Evolutionary conservation across 1,140 invertebrate genomes (phyloP).

Genomic region (Listronotus bonariensis): DNA sequence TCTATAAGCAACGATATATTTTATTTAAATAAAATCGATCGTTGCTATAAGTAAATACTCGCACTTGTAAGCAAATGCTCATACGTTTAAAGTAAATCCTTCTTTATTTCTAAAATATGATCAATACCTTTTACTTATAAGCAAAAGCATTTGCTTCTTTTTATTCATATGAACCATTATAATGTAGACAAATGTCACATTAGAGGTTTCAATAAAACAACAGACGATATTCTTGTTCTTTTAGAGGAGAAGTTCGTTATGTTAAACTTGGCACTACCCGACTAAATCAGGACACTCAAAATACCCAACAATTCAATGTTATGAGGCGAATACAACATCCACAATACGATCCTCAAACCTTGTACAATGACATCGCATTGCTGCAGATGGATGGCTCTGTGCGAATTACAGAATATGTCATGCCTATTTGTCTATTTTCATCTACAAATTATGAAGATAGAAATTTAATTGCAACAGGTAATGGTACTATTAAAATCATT

Average conservation of each 20-base stretch:
- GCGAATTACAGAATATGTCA: constrained; percentile 55
- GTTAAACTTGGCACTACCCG: constrained; percentile 29
- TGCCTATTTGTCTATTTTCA: constrained; percentile 65
- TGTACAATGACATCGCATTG: constrained; percentile 69
- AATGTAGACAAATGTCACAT: no score
- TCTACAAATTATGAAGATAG: constrained; percentile 27
- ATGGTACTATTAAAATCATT: neutral
- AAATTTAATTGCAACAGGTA: constrained; percentile 40
- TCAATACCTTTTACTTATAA: no score
- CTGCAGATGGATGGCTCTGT: constrained; percentile 58
- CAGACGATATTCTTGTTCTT: no score
- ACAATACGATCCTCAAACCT: constrained; percentile 58
- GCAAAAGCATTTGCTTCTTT: no score
- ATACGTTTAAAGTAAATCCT: no score
- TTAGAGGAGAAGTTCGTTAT: constrained; percentile 32
- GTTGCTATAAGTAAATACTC: no score
- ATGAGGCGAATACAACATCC: constrained; percentile 54
- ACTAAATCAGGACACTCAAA: constrained; percentile 21
- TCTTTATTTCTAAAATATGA: no score
- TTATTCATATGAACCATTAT: no score
- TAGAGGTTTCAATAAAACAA: no score
- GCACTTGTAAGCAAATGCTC: no score
- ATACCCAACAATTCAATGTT: constrained; percentile 29
- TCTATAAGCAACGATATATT: no score
- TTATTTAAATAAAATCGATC: no score